A percentile compares a stretch with the other conserved stretches of the same genome.
phyloP scores from a whole-genome alignment of 2,888 invertebrate species.

The Clostera curtula region DNA sequence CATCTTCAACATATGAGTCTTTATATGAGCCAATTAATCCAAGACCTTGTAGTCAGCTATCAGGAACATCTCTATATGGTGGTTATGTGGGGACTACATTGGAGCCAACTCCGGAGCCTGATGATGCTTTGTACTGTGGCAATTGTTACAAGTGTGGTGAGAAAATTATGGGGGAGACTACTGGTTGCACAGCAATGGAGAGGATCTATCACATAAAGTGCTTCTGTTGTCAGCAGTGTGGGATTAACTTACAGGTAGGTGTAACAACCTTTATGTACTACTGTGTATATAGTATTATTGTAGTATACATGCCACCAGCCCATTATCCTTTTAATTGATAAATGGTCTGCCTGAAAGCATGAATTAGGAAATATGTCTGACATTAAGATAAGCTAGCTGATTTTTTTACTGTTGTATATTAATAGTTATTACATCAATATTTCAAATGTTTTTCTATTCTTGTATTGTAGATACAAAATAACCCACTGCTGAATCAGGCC shows the following conservation, averaged over 20 bases:
- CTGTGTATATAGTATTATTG: background rate
- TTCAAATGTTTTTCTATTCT: no score
- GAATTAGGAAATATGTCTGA: no score
- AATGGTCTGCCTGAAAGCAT: no score
- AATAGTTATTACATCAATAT: no score
- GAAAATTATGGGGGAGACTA: conserved; percentile 94
- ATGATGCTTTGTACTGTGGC: conserved; percentile 84
- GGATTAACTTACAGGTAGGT: conserved; percentile 82
- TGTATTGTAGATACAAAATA: no score
- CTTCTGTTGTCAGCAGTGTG: conserved; percentile 95
- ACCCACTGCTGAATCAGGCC: no score
- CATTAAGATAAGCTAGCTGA: no score
- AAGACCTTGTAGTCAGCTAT: conserved; percentile 75
- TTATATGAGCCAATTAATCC: conserved; percentile 79
- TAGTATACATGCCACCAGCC: no score
- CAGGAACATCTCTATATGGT: conserved; percentile 75
- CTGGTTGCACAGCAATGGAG: conserved; percentile 98
- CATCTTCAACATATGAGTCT: conserved; percentile 79
- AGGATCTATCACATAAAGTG: conserved; percentile 97
- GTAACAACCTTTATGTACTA: background rate
- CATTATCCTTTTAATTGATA: no score
- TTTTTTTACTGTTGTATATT: no score
- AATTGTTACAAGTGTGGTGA: conserved; percentile 95
- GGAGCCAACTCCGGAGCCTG: conserved; percentile 85
- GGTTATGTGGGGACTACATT: conserved; percentile 82